Evolutionary conservation across 92 coral and sea anemone species (phyloP).

Genomic region (Epizoanthus fatuus): DNA sequence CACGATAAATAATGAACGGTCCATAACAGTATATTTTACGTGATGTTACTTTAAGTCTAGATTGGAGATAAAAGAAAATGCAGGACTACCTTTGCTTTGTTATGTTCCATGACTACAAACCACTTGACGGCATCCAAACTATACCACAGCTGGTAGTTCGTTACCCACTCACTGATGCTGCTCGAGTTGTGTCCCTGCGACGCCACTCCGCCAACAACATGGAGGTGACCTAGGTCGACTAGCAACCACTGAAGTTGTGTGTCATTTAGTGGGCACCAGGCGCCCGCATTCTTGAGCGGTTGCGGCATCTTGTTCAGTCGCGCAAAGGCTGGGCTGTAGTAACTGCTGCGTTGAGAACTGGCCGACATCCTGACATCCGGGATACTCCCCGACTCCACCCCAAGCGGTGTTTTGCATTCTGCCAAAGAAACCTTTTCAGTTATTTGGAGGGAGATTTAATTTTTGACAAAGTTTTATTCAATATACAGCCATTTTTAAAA

Average conservation of each 20-base stretch:
- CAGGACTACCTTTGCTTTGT: conserved; percentile 22
- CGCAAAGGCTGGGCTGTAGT: conserved; percentile 36
- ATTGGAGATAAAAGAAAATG: too few relatives aligned
- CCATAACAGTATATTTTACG: too few relatives aligned
- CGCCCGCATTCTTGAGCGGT: conserved; percentile 14
- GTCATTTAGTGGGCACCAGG: conserved; percentile 42
- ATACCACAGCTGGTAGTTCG: conserved; percentile 26
- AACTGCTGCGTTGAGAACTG: conserved; percentile 26
- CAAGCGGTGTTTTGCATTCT: conserved; percentile 37
- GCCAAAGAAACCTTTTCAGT: not conserved
- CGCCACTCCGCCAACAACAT: conserved; percentile 30
- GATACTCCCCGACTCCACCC: not conserved
- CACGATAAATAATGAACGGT: too few relatives aligned
- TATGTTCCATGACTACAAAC: conserved; percentile 30
- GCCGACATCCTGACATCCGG: conserved; percentile 31
- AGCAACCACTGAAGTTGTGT: conserved; percentile 26
- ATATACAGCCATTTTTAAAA: too few relatives aligned
- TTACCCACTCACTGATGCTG: conserved; percentile 25
- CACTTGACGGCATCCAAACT: conserved; percentile 16
- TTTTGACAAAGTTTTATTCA: too few relatives aligned
- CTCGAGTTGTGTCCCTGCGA: conserved; percentile 31
- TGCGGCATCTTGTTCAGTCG: conserved; percentile 27
- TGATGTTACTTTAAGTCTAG: too few relatives aligned
- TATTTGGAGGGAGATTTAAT: too few relatives aligned
- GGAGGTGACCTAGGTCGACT: conserved; percentile 21